Conservation (phyloP, 2,797 vertebrate genomes). For the Sciaenops ocellatus region DNA sequence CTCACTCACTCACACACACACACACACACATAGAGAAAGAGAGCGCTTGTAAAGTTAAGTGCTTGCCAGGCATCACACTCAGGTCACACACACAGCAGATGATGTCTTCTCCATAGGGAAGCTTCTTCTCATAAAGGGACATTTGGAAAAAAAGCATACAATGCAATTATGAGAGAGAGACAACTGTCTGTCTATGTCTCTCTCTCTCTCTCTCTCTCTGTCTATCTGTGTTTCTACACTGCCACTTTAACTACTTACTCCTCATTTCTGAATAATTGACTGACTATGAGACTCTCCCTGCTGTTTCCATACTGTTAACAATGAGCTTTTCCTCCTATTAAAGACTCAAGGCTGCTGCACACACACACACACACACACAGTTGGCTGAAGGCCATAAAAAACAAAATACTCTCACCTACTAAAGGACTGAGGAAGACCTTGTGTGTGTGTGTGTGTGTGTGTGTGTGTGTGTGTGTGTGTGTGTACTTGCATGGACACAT, state of each 20-base stretch:
- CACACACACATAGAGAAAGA: slow-evolving; percentile 26
- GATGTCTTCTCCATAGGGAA: slow-evolving; percentile 57
- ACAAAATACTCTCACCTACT: slow-evolving; percentile 25
- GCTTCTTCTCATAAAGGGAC: slow-evolving; percentile 48
- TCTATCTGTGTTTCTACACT: background rate
- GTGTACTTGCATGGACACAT: background rate
- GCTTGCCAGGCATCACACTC: slow-evolving; percentile 57
- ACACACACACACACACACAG: slow-evolving; percentile 7
- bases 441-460: background rate
- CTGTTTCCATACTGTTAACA: slow-evolving; percentile 59
- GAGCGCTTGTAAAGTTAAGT: slow-evolving; percentile 56
- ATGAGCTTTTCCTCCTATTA: slow-evolving; percentile 64
- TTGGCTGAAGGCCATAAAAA: slow-evolving; percentile 5
- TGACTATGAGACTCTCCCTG: slow-evolving; percentile 26
- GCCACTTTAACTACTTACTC: slow-evolving; percentile 16
- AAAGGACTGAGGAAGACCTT: slow-evolving; percentile 26
- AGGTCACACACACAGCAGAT: slow-evolving; percentile 37
- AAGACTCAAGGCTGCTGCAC: slow-evolving; percentile 44
- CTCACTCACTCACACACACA: slow-evolving; percentile 1
- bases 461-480: background rate
- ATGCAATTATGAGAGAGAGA: background rate
- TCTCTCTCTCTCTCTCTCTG: background rate
- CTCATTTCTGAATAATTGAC: slow-evolving; percentile 33
- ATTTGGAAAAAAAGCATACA: slow-evolving; percentile 15
- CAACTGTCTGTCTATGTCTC: background rate